Evolutionary conservation across 2,113 vertebrate species (phyloP).

Genomic region (Oceanites oceanicus): DNA sequence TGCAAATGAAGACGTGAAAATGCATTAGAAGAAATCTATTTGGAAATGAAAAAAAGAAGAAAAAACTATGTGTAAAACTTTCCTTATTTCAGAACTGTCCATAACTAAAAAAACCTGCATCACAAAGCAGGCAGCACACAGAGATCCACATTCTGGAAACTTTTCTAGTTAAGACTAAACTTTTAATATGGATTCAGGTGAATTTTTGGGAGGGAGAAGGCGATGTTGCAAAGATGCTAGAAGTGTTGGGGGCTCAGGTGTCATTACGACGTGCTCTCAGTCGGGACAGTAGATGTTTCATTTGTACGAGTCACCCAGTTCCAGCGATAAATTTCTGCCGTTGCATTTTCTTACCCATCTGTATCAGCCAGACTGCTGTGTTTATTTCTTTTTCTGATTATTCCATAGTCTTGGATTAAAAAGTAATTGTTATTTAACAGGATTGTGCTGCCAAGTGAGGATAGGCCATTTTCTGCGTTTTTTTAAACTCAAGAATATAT

Average conservation of each 20-base stretch:
- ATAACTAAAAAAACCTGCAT: accelerated
- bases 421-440: accelerated
- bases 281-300: not conserved
- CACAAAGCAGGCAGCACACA: not conserved
- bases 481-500: accelerated
- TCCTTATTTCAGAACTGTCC: not conserved
- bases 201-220: not conserved
- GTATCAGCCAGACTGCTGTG: accelerated
- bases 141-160: not conserved
- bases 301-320: accelerated
- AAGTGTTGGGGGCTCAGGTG: too few relatives aligned
- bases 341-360: not conserved
- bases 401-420: not conserved
- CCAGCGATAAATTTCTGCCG: not conserved
- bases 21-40: not conserved
- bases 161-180: not conserved
- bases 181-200: not conserved
- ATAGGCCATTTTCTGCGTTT: not conserved
- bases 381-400: not conserved
- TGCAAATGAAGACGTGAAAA: not conserved
- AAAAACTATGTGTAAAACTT: not conserved
- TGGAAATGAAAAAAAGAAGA: too few relatives aligned
- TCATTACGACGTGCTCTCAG: accelerated
- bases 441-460: not conserved
- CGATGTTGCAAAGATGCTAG: not conserved